Percentiles rank a stretch among this genome's conserved stretches.
These are phyloP conservation scores for Crotalus adamanteus DNA, from an alignment of 2,797 vertebrate genomes.

Conservation along the genomic window DNA sequence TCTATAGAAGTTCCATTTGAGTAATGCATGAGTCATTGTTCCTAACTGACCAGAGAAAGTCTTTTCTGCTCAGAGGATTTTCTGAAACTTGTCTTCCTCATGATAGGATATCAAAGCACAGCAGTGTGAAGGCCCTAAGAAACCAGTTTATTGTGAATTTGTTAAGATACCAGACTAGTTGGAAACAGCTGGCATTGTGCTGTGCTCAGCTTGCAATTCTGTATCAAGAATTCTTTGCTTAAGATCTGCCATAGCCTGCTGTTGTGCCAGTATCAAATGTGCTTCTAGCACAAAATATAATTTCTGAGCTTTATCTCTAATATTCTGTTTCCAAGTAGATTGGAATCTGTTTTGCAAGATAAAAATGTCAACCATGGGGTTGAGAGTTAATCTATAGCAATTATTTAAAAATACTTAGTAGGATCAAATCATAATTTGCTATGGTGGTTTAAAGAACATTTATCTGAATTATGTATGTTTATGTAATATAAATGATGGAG, in stretches of 20 bases:
- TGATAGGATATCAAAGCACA: neutral
- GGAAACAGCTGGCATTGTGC: neutral
- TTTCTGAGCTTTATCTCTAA: neutral
- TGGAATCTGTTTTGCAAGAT: neutral
- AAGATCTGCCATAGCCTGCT: neutral
- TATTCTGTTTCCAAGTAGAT: neutral
- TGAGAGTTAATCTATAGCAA: neutral
- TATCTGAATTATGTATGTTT: neutral
- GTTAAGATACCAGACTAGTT: neutral
- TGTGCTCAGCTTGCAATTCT: neutral
- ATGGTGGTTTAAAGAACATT: neutral
- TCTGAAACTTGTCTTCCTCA: neutral
- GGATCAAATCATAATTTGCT: neutral
- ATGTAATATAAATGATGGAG: neutral
- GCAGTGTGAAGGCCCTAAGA: neutral
- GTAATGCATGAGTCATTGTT: neutral
- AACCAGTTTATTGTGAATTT: neutral
- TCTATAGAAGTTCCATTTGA: neutral
- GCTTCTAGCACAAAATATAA: neutral
- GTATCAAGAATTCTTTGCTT: neutral
- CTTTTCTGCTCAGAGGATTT: neutral
- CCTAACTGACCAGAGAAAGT: neutral
- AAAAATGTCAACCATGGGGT: neutral
- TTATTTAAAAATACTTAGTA: neutral
- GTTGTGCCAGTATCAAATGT: neutral